phyloP scores from a whole-genome alignment of 2,888 invertebrate species.

The Dryocosmus kuriphilus region DNA sequence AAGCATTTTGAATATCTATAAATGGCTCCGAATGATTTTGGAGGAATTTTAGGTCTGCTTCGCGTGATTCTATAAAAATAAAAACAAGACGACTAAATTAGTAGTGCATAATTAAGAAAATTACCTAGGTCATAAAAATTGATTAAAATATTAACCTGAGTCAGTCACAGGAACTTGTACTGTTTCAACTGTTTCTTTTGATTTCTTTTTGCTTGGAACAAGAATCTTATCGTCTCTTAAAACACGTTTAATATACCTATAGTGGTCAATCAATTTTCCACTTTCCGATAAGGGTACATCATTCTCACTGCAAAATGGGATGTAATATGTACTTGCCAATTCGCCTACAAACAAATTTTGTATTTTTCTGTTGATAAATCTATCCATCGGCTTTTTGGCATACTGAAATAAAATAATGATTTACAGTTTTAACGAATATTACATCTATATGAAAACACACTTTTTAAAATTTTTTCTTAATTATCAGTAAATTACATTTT shows the following conservation, averaged over 20 bases:
- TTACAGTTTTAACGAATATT: no score
- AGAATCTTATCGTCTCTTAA: not conserved
- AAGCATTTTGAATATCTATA: not conserved
- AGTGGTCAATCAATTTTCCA: conserved; percentile 27
- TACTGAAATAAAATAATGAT: not conserved
- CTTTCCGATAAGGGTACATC: not conserved
- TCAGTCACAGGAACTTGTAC: not conserved
- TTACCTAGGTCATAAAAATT: no score
- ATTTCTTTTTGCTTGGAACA: not conserved
- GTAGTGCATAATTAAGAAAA: not conserved
- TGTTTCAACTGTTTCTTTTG: not conserved
- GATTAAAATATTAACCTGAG: not conserved
- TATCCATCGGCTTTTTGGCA: conserved; percentile 7
- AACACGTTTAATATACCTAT: not conserved
- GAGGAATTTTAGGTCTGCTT: conserved; percentile 8
- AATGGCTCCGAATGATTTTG: conserved; percentile 25
- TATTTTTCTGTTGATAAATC: conserved; percentile 1
- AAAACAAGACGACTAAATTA: not conserved
- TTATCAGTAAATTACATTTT: not conserved
- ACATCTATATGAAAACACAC: no score
- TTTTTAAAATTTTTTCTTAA: no score
- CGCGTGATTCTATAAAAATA: not conserved
- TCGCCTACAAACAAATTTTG: conserved; percentile 3
- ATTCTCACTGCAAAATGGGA: not conserved
- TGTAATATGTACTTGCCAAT: not conserved